These are phyloP conservation scores for Drosophila miranda DNA, from an alignment of 1,140 invertebrate genomes.

Conservation along the genomic window DNA sequence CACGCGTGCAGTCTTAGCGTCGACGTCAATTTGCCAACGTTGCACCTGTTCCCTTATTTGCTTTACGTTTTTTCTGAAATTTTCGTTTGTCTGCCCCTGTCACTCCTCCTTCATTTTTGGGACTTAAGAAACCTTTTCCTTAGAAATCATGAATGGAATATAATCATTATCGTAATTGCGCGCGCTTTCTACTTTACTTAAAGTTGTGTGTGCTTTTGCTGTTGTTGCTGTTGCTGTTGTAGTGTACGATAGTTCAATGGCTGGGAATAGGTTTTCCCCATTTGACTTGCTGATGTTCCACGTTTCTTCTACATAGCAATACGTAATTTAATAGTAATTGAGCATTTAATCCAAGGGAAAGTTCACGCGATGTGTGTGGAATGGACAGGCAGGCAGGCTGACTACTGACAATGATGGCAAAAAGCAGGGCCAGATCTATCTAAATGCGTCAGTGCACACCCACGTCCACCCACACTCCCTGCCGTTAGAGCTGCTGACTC, in stretches of 20 bases:
- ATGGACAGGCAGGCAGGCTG: neutral
- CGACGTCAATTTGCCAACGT: conserved; percentile 30
- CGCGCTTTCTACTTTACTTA: conserved; percentile 38
- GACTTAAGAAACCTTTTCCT: neutral
- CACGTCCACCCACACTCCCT: neutral
- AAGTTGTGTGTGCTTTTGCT: conserved; percentile 3
- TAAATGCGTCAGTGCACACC: conserved; percentile 37
- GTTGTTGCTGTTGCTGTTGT: conserved; percentile 16
- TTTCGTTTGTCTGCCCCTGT: neutral
- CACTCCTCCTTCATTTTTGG: conserved; percentile 6
- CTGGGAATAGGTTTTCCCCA: conserved; percentile 35
- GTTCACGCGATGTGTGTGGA: conserved; percentile 28
- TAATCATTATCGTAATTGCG: conserved; percentile 14
- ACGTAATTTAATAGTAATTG: conserved; percentile 61
- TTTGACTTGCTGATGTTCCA: conserved; percentile 66
- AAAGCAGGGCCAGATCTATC: conserved; percentile 4
- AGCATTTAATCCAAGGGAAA: conserved; percentile 54
- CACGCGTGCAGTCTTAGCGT: conserved; percentile 54
- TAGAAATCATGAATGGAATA: conserved; percentile 55
- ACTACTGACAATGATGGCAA: neutral
- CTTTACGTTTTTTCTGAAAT: conserved; percentile 1
- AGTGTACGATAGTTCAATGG: conserved; percentile 32
- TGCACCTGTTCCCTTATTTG: conserved; percentile 57
- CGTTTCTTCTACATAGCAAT: conserved; percentile 45
- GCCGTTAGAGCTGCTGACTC: conserved; percentile 5